Base-by-base conservation (phyloP, 1,140 invertebrate genomes). In the Eulimnadia texana region DNA sequence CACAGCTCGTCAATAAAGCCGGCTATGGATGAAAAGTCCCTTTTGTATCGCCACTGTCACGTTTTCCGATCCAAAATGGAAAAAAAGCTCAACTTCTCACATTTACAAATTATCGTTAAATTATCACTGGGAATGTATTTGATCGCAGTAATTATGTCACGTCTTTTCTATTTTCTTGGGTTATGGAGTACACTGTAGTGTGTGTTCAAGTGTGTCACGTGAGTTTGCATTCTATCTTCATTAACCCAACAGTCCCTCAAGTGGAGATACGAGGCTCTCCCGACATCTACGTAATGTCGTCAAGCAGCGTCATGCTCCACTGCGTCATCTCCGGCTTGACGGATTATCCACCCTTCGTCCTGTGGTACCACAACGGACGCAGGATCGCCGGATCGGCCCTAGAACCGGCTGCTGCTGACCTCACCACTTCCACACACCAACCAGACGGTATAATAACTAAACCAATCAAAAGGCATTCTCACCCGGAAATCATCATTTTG, bases 271-370 rank as follows among this genome's bases (percentile, higher is more conserved):
- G 56, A 29, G 62, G 62, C 9, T 42, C 50, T 20, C 62, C 62
- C 16, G 62, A 63, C 29, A 63, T 63, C 20, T 63, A 63, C 58
- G 62, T 63, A 9, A 63, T 63, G 62, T 24, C 62, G n/a, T 56
- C 56, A 2, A 63, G 62, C 33, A 50, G 56, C 19, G 62, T 63
- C 3, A 59, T 28, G 11, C 23, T 63, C 19, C 55, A 63, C 20
- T 63, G 62, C 50, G 62, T 60, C 56, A 63, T 63, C 29, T 50
- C 57, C 20, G 62, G 57, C 2, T 33, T 59, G 19, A 63, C 59
- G 10, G 62, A 63, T 27, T 50, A 49, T 23, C 62, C 62, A 13
- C 33, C 62, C 1, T 63, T 62, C 29, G 50, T 63, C 33, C 47
- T 63, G 13, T 63, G 62, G 62, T 58, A 58, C 25, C 62, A 63